Evolutionary conservation across 2,797 vertebrate genomes (phyloP), one percentile per base, ranked within the genome.

Genomic region (Rhincodon typus): DNA sequence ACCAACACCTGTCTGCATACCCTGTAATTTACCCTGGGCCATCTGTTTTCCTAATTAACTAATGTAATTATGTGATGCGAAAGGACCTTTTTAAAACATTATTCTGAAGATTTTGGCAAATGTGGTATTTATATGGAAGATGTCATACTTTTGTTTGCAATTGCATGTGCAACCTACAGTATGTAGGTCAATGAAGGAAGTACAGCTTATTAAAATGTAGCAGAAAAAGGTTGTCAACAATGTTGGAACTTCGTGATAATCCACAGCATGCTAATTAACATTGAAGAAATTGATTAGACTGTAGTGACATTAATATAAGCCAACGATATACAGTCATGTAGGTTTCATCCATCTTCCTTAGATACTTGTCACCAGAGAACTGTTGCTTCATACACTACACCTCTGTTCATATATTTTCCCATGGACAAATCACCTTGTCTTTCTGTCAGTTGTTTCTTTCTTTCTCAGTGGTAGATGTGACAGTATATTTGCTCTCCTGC

Each of bases 261-360:
- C 66, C 25, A 27, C 12, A 34, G 67, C 69, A 42, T 46, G 67
- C 93, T 72, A 94, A 94, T 94, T 94, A 69, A 23, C 46, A n/a
- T 42, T 66, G 70, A 42, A 94, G 91, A 94, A 94, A 94, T 94
- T 94, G 93, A 94, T 94, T 94, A 94, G 93, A 25, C 66, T 94
- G 67, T 70, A 30, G 93, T 94, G 93, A 42, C 67, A 94, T 70
- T 94, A 94, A 94, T 94, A 70, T 69, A 69, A 94, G 67, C 7
- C 67, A 42, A 46, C 69, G 10, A 12, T 23, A 70, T 2, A 25
- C 66, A 42, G 93, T 70, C 38, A 42, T 42, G 93, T 94, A 70
- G 93, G 93, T 94, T 94, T 25, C 38, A 94, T 94, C 93, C 66
- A 70, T 94, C 93, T 94, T 94, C 93, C 93, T 70, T 42, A 70